These are phyloP conservation scores for Diadophis punctatus DNA, from an alignment of 2,113 vertebrate species.

Conservation along the genomic window DNA sequence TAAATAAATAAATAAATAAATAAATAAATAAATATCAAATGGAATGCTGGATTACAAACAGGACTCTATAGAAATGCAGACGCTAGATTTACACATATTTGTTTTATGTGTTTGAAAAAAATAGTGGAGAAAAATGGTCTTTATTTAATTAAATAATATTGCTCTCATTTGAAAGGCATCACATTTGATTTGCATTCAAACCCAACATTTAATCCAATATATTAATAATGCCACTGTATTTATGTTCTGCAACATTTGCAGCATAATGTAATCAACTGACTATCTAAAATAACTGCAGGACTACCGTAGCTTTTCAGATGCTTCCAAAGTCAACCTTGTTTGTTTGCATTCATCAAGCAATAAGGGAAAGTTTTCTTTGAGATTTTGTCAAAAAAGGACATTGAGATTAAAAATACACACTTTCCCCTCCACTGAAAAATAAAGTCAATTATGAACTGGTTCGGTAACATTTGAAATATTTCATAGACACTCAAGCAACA, in stretches of 20 bases:
- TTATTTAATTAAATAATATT: neutral
- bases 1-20: no score
- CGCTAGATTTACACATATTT: neutral
- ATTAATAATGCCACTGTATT: neutral
- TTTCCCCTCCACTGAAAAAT: neutral
- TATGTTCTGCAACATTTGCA: neutral
- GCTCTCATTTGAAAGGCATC: neutral
- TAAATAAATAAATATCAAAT: neutral
- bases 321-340: neutral
- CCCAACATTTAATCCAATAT: neutral
- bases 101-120: neutral
- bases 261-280: neutral
- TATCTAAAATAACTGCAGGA: neutral
- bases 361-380: neutral
- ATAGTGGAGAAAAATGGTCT: neutral
- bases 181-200: neutral
- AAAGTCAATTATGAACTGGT: slow-evolving; percentile 15
- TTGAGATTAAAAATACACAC: neutral
- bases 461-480: slow-evolving; percentile 20
- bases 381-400: neutral
- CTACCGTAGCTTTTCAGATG: neutral
- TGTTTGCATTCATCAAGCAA: neutral
- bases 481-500: slow-evolving; percentile 19
- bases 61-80: neutral
- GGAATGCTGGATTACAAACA: neutral